Conservation (phyloP, 2,113 vertebrate species). For the Notothenia coriiceps region DNA sequence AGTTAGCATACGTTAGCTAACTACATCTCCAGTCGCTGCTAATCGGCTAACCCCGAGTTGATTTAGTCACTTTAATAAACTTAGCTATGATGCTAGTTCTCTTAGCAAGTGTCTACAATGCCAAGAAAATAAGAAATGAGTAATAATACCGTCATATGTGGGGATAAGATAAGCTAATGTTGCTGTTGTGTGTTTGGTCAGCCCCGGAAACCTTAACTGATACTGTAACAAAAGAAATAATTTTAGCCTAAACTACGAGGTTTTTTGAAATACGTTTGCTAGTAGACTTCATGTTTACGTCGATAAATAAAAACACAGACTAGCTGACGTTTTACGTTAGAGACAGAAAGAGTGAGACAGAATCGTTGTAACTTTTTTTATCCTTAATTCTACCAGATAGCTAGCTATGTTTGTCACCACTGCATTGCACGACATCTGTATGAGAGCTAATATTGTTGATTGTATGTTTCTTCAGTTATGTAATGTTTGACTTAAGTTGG, state of each 20-base stretch:
- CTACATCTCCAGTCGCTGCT: conserved; percentile 66
- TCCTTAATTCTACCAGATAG: conserved; percentile 4
- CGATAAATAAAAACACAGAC: not conserved
- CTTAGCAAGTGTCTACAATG: not conserved
- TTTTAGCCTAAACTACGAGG: conserved; percentile 22
- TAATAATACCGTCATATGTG: conserved; percentile 28
- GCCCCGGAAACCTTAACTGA: conserved; percentile 51
- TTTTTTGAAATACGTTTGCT: not conserved
- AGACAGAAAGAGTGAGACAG: not conserved
- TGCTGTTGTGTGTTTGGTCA: conserved; percentile 18
- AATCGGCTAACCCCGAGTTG: conserved; percentile 69
- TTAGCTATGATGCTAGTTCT: not conserved
- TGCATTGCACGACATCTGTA: not conserved
- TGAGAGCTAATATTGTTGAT: not conserved
- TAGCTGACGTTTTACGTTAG: not conserved
- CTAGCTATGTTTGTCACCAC: conserved; percentile 5
- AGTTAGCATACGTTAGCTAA: conserved; percentile 74
- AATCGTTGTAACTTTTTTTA: conserved; percentile 26
- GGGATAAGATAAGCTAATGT: conserved; percentile 31
- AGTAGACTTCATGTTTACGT: not conserved
- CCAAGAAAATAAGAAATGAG: not conserved
- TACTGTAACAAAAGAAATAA: conserved; percentile 62
- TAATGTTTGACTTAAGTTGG: not conserved
- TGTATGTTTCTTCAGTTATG: not conserved
- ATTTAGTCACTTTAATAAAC: conserved; percentile 52